Evolutionary conservation across 1,140 invertebrate species (phyloP).

Genomic region (Samia ricini): DNA sequence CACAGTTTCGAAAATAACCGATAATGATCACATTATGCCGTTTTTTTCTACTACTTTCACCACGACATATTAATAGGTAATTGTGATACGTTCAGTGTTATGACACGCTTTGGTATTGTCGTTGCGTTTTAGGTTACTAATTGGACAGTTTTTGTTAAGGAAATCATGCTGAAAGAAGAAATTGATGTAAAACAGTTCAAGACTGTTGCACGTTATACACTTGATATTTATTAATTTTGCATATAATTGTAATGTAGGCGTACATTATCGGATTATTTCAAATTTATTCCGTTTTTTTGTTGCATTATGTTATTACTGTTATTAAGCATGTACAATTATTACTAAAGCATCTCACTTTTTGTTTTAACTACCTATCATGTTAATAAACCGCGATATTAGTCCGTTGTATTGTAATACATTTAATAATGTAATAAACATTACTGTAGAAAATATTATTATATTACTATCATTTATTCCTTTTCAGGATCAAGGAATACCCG

Average conservation of each 20-base stretch:
- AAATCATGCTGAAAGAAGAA: neutral
- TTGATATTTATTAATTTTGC: neutral
- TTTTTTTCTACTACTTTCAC: conserved; percentile 39
- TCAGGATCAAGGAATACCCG: conserved; percentile 59
- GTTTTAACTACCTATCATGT: too few species aligned
- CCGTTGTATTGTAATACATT: neutral
- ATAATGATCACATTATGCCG: conserved; percentile 27
- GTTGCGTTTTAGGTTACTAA: neutral
- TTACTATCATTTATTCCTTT: conserved; percentile 14
- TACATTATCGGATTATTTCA: too few species aligned
- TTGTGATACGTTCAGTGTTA: conserved; percentile 31
- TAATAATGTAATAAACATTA: neutral
- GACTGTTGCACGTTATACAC: neutral
- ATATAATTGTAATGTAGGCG: too few species aligned
- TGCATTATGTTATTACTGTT: too few species aligned
- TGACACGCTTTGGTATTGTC: conserved; percentile 22
- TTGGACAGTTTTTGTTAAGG: neutral
- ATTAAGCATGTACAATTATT: too few species aligned
- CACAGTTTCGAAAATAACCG: conserved; percentile 25
- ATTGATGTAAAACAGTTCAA: neutral
- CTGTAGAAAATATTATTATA: neutral
- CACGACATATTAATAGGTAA: conserved; percentile 21
- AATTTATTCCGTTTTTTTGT: too few species aligned
- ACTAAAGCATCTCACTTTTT: too few species aligned
- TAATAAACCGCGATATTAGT: too few species aligned